These are phyloP conservation scores for Drosophila kikkawai DNA, from an alignment of 1,140 invertebrate species.

Conservation along the genomic window DNA sequence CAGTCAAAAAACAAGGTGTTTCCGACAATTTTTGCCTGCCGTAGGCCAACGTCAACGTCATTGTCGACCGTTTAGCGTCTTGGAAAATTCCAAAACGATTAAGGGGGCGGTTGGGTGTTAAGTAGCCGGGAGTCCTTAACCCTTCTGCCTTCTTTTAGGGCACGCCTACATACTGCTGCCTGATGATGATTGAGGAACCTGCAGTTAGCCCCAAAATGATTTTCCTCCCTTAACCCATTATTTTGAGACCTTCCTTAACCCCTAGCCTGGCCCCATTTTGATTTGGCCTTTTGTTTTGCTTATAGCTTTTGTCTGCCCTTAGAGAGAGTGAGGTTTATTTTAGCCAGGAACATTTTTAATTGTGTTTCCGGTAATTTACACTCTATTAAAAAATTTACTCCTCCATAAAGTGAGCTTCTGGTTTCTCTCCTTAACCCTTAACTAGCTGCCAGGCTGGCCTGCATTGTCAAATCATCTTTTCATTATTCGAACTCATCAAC, in stretches of 20 bases:
- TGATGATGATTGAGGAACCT: conserved; percentile 36
- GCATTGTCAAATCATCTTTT: conserved; percentile 20
- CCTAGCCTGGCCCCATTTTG: conserved; percentile 11
- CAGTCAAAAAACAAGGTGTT: conserved; percentile 70
- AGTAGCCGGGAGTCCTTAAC: conserved; percentile 36
- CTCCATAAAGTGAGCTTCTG: conserved; percentile 8
- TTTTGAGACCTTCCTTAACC: conserved; percentile 14
- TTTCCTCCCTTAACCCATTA: conserved; percentile 31
- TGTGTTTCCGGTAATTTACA: conserved; percentile 79
- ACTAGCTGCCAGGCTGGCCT: conserved; percentile 12
- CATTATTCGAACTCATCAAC: conserved; percentile 28
- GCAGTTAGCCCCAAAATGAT: conserved; percentile 45
- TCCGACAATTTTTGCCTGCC: conserved; percentile 59
- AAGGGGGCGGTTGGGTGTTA: conserved; percentile 38
- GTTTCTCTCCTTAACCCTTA: conserved; percentile 3
- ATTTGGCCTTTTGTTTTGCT: conserved; percentile 38
- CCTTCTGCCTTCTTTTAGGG: not conserved
- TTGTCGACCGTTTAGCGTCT: conserved; percentile 54
- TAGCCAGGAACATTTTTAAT: conserved; percentile 64
- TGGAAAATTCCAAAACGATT: conserved; percentile 51
- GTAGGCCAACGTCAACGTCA: conserved; percentile 47
- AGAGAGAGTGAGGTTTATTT: conserved; percentile 12
- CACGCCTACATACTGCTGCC: conserved; percentile 4
- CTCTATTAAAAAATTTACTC: conserved; percentile 76
- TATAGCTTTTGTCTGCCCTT: conserved; percentile 15